phyloP scores from a whole-genome alignment of 2,888 invertebrate species.

The Catotricha subobsoleta region DNA sequence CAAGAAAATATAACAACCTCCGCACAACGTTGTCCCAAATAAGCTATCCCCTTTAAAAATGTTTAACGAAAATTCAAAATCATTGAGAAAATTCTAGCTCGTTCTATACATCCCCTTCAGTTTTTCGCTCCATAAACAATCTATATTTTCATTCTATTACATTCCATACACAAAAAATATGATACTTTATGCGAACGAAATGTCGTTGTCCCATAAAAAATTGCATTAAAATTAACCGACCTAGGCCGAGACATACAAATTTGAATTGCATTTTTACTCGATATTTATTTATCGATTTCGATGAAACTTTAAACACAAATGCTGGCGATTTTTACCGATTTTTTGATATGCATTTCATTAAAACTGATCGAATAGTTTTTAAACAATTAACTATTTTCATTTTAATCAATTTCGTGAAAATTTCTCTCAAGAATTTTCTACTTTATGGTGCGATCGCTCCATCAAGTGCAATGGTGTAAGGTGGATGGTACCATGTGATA shows the following conservation, averaged over 20 bases:
- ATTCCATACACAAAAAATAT: conserved; percentile 7
- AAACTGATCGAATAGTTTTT: conserved; percentile 1
- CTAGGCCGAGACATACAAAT: conserved; percentile 8
- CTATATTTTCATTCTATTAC: conserved; percentile 8
- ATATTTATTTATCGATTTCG: no score
- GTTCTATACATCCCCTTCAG: conserved; percentile 13
- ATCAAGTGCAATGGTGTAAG: no score
- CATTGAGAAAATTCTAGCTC: no score
- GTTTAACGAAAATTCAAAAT: no score
- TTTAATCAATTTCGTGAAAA: conserved; percentile 7
- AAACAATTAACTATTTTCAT: conserved; percentile 6
- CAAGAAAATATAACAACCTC: no score
- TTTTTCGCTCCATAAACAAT: conserved; percentile 10
- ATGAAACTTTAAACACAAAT: no score
- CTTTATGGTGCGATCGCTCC: conserved; percentile 11
- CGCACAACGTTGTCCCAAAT: no score
- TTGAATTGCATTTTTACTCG: no score
- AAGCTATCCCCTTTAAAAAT: no score
- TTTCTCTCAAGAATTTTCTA: conserved; percentile 9
- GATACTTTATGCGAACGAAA: conserved; percentile 12
- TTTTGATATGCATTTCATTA: conserved; percentile 4
- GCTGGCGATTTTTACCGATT: no score
- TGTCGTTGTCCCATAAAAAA: conserved; percentile 13
- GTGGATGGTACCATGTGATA: no score
- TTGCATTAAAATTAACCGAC: conserved; percentile 9